Conservation (phyloP, 2,113 vertebrate species). For the Nesogale talazaci region DNA sequence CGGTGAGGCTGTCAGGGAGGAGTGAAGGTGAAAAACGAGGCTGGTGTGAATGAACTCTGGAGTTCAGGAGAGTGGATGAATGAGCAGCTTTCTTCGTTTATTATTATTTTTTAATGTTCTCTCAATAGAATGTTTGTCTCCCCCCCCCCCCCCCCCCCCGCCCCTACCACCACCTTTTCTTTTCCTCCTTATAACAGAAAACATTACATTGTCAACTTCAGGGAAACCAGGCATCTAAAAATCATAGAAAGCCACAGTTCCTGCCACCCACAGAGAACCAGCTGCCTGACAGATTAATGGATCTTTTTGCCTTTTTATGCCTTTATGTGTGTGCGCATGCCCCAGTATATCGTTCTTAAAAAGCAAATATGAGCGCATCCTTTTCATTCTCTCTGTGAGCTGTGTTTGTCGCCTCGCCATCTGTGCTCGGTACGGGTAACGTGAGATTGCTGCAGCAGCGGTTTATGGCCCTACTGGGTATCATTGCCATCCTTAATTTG, state of each 20-base stretch:
- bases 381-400: constrained; percentile 4
- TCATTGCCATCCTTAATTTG: too few relatives aligned
- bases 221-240: constrained; percentile 29
- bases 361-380: constrained; percentile 32
- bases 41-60: not conserved
- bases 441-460: too few relatives aligned
- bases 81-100: not conserved
- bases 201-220: not conserved
- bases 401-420: not conserved
- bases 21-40: not conserved
- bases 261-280: not conserved
- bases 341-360: not conserved
- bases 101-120: not conserved
- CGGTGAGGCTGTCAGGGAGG: not conserved
- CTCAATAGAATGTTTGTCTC: not conserved
- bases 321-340: not conserved
- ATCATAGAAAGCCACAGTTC: not conserved
- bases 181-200: not conserved
- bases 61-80: not conserved
- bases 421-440: too few relatives aligned
- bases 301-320: not conserved
- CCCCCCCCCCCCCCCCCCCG: too few relatives aligned
- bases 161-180: too few relatives aligned
- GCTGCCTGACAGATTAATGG: not conserved
- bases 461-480: too few relatives aligned